These are phyloP conservation scores for Nasonia giraulti DNA, from an alignment of 1,140 invertebrate species.

Conservation along the genomic window DNA sequence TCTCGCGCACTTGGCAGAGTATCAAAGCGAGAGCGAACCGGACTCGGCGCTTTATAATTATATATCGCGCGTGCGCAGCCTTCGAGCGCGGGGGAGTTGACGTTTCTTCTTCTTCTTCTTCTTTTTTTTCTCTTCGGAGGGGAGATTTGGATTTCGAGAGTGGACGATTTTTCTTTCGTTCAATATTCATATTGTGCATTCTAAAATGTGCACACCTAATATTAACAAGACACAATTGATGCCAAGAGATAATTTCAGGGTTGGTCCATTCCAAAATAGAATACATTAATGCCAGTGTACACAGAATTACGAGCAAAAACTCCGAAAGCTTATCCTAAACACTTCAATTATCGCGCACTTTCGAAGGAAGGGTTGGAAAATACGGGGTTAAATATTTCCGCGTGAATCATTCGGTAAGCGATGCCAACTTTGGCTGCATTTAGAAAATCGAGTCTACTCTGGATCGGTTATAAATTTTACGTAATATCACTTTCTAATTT, in stretches of 20 bases:
- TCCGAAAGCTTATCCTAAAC: background rate
- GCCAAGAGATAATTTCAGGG: no score
- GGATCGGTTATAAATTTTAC: constrained; percentile 7
- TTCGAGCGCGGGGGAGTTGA: background rate
- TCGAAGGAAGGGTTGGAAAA: background rate
- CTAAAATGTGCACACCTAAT: no score
- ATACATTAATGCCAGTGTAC: background rate
- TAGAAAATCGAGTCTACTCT: constrained; percentile 6
- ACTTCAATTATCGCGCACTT: background rate
- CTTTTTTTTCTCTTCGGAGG: background rate
- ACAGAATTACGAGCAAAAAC: background rate
- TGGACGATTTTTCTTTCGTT: no score
- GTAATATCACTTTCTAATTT: background rate
- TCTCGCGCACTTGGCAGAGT: constrained; percentile 4
- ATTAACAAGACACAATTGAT: no score
- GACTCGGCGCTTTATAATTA: background rate
- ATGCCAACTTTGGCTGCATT: background rate
- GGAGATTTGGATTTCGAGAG: no score
- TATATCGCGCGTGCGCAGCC: background rate
- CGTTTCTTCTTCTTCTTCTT: background rate
- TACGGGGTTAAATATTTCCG: background rate
- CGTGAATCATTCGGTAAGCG: background rate
- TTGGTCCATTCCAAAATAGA: no score
- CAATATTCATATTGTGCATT: no score
- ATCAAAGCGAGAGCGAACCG: background rate